phyloP scores from a whole-genome alignment of 2,113 vertebrate genomes.

The Ginglymostoma cirratum region DNA sequence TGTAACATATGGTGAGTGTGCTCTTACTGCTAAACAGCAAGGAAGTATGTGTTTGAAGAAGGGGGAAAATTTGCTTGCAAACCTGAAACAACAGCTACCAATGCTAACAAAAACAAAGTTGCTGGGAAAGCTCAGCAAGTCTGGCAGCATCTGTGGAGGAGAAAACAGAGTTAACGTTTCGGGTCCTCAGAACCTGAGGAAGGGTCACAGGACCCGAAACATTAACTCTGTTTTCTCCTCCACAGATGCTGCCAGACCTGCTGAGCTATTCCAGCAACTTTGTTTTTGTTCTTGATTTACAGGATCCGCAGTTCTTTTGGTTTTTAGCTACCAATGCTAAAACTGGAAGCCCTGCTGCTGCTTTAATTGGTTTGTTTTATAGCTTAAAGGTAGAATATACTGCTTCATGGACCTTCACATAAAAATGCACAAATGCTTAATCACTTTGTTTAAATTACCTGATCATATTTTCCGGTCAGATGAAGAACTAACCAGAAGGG shows the following conservation, averaged over 20 bases:
- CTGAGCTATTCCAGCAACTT: too few species aligned
- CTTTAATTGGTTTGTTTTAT: neutral
- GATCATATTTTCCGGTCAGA: neutral
- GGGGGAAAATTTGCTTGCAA: neutral
- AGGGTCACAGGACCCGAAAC: too few species aligned
- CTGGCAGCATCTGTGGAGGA: too few species aligned
- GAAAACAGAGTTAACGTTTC: too few species aligned
- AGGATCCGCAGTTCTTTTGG: too few species aligned
- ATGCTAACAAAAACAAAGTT: neutral
- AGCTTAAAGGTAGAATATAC: neutral
- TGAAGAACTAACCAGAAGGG: neutral
- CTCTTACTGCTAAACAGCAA: neutral
- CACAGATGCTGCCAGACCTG: too few species aligned
- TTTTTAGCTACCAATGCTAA: neutral
- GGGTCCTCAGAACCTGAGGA: too few species aligned
- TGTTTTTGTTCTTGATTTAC: too few species aligned
- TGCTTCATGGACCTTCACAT: neutral
- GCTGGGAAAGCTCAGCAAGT: too few species aligned
- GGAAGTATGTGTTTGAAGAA: neutral
- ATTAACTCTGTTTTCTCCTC: too few species aligned
- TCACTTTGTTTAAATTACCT: neutral
- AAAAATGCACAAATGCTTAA: neutral
- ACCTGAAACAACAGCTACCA: neutral
- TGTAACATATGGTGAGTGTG: neutral
- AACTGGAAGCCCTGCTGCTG: neutral